phyloP scores from a whole-genome alignment of 2,888 invertebrate genomes.

The Nipponacmea schrenckii region DNA sequence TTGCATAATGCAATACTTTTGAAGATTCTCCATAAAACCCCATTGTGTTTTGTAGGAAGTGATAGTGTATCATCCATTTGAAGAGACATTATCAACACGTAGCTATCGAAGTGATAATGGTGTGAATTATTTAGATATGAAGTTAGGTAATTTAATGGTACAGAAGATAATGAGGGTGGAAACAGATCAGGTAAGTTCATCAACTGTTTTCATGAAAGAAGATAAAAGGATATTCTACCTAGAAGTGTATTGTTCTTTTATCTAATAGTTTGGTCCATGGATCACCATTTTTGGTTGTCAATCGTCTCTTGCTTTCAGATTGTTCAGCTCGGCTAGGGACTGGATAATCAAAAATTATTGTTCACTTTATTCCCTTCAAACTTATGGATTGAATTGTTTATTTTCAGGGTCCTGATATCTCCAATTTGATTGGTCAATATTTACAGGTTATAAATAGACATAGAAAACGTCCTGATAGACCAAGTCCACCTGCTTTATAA shows the following conservation, averaged over 20 bases:
- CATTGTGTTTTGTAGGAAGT: slow-evolving; percentile 75
- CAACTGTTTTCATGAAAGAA: not conserved
- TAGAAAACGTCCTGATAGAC: slow-evolving; percentile 45
- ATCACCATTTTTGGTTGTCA: too few species aligned
- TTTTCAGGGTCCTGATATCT: slow-evolving; percentile 92
- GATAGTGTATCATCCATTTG: slow-evolving; percentile 90
- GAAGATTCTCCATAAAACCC: too few species aligned
- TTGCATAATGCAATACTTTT: too few species aligned
- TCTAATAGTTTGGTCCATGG: too few species aligned
- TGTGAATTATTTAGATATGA: slow-evolving; percentile 82
- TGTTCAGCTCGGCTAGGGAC: too few species aligned
- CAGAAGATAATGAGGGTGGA: slow-evolving; percentile 94
- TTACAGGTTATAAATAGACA: slow-evolving; percentile 80
- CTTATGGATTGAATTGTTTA: too few species aligned
- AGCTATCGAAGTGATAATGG: slow-evolving; percentile 56
- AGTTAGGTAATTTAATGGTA: slow-evolving; percentile 94
- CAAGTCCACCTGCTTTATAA: slow-evolving; percentile 5
- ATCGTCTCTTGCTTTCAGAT: too few species aligned
- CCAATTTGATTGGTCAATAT: slow-evolving; percentile 94
- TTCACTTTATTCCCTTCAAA: too few species aligned
- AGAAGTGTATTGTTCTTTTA: not conserved
- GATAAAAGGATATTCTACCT: too few species aligned
- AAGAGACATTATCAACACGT: slow-evolving; percentile 94
- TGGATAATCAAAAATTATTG: too few species aligned
- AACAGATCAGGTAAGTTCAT: slow-evolving; percentile 76